Evolutionary conservation across 2,113 vertebrate species (phyloP), one percentile per base, ranked within the genome.

Genomic region (Hydropotes inermis): DNA sequence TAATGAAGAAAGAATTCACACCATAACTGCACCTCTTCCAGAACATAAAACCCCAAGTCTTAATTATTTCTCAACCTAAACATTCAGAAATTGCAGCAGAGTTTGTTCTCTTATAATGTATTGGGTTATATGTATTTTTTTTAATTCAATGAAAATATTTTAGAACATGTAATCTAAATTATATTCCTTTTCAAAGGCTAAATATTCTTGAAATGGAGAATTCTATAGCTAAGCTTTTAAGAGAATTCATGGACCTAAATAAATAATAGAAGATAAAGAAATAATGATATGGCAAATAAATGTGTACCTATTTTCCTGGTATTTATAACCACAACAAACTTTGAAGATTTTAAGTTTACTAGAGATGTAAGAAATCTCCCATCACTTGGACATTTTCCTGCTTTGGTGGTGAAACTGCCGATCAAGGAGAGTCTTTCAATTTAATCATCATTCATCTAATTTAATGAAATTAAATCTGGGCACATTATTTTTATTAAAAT

Each of bases 391-490:
- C 15, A 52, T 89, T 89, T 87, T 60, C 89, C 45, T 57, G 47
- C 45, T 47, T 55, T 2, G 3, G 3, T 39, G 17, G 84, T 92
- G 84, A 70, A 96, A 89, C 33, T 9, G 9, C 28, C 97, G 74
- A 78, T 88, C 79, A 39, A 91, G 2, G 45, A 96, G 55, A 45
- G 61, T 17, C 43, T 82, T 92, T 92, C 83, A 95, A 96, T 94
- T 78, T 45, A 1, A 97, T 96, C 79, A 97, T 28, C 27, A 1
- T 94, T 98, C 52, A 95, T 21, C 89, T 94, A 61, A 76, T 47
- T 96, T 98, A 87, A 89, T 97, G 70, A 98, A 98, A 98, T 98
- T 98, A 98, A 98, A 98, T 94, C 94, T 25, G 11, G 33, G 5
- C 12, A 94, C 57, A 60, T 57, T 91, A 47, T 64, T 27, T 39